Percentiles rank a stretch among this genome's conserved stretches.
phyloP scores from a whole-genome alignment of 2,113 vertebrate species.

The Takifugu flavidus region DNA sequence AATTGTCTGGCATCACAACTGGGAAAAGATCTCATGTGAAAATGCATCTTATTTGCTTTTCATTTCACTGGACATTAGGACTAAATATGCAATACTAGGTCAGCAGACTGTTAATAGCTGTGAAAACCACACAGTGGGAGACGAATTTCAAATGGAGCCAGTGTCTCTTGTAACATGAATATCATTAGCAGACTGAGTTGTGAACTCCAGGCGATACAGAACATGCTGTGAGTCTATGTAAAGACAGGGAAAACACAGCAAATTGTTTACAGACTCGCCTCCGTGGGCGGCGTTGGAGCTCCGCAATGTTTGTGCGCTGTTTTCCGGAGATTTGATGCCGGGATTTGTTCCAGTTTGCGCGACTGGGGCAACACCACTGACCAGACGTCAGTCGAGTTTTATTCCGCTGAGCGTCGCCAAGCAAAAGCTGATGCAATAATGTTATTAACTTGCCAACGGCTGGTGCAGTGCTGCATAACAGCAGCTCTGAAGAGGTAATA shows the following conservation, averaged over 20 bases:
- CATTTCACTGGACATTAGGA: no score
- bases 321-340: constrained; percentile 7
- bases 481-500: neutral
- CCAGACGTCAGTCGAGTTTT: neutral
- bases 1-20: no score
- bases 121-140: neutral
- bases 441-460: neutral
- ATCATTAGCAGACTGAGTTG: neutral
- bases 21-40: no score
- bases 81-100: neutral
- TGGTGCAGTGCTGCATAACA: neutral
- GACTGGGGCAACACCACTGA: constrained; percentile 7
- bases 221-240: constrained; percentile 1
- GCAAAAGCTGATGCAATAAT: neutral
- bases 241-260: constrained; percentile 1
- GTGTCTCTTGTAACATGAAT: neutral
- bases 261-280: neutral
- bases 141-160: neutral
- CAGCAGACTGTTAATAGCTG: neutral
- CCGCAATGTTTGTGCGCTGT: constrained; percentile 3
- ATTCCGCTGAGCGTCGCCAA: neutral
- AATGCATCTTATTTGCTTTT: no score
- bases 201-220: constrained; percentile 1
- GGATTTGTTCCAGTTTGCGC: neutral
- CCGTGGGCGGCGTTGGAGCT: neutral